Conservation (phyloP, 2,888 invertebrate genomes). For the Spatulosminthurus flaviceps region DNA sequence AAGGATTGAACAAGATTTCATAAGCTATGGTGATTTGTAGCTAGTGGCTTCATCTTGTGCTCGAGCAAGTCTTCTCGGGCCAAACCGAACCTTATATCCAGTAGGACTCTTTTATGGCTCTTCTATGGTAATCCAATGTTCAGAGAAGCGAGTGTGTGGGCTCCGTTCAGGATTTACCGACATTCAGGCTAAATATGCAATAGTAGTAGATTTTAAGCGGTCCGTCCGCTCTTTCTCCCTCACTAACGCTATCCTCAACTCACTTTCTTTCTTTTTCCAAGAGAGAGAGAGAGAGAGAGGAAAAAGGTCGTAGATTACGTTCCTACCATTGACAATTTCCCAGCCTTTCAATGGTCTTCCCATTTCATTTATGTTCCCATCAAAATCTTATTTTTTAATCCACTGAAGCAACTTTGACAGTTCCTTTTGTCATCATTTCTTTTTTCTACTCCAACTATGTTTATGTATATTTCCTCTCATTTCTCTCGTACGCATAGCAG, state of each 20-base stretch:
- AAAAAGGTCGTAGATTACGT: constrained; percentile 27
- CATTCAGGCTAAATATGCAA: constrained; percentile 46
- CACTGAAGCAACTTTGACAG: constrained; percentile 36
- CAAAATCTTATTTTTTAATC: constrained; percentile 46
- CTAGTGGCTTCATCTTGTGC: constrained; percentile 48
- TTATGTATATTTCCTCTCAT: constrained; percentile 23
- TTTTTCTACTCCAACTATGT: constrained; percentile 25
- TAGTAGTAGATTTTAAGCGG: constrained; percentile 29
- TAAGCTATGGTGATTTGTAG: constrained; percentile 58
- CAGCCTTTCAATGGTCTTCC: constrained; percentile 37
- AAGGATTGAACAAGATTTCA: constrained; percentile 51
- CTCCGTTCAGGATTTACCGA: constrained; percentile 46
- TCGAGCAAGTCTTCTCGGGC: constrained; percentile 29
- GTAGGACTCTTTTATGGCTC: constrained; percentile 58
- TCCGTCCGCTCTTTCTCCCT: constrained; percentile 37
- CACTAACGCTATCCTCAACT: constrained; percentile 24
- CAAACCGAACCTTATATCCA: constrained; percentile 46
- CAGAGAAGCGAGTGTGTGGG: constrained; percentile 48
- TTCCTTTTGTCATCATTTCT: constrained; percentile 39
- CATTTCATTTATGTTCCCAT: constrained; percentile 47
- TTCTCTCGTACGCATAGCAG: neutral
- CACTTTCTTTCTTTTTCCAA: constrained; percentile 15
- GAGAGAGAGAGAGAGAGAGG: too few relatives aligned
- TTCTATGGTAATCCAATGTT: constrained; percentile 58
- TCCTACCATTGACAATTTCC: constrained; percentile 23